Base-by-base conservation (phyloP, 1,140 invertebrate genomes). In the Drosophila seguyi region DNA sequence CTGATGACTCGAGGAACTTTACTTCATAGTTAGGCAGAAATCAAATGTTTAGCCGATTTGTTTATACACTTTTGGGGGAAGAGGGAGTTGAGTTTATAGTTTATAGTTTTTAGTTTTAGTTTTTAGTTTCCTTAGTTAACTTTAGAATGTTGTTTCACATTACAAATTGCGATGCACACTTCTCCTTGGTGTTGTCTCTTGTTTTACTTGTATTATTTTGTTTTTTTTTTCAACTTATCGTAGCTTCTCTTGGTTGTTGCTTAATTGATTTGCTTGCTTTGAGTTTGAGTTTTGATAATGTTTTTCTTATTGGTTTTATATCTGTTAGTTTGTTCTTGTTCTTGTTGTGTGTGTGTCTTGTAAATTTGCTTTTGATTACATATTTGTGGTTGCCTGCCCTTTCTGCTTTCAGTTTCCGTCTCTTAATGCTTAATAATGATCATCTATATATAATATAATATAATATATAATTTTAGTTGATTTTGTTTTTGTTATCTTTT, bases 181-280 rank as follows among this genome's bases (percentile, higher is more conserved):
- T 50, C 27, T 55, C 36, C 20, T 55, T 55, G 52, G 52, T 55
- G 52, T 55, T 38, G 52, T 55, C 34, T 55, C 52, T 55, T 53
- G 50, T 38, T 47, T 58, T 53, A 16, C 22, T 31, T 11, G 7
- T 27, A n/a, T 47, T 38, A 18, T 38, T 59, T 63, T 34, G 11
- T 60, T 36, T 42, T 63, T 27, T 31, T 36, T 42, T 63, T 27
- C 25, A 47, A 36, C 29, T 34, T 66, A 69, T 41, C 60, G 36
- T 47, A 45, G 42, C 42, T 58, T 73, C 44, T 59, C 38, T 55
- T 55, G 58, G 67, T 61, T 74, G 25, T 44, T 75, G 45, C 59
- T 47, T 79, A 79, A 79, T 86, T 81, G 78, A 81, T 86, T 86
- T 72, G 63, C 73, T 68, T 69, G 56, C 42, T 78, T 85, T 74